Base-by-base conservation (phyloP, 2,888 invertebrate genomes). In the Drosophila anomelani region DNA sequence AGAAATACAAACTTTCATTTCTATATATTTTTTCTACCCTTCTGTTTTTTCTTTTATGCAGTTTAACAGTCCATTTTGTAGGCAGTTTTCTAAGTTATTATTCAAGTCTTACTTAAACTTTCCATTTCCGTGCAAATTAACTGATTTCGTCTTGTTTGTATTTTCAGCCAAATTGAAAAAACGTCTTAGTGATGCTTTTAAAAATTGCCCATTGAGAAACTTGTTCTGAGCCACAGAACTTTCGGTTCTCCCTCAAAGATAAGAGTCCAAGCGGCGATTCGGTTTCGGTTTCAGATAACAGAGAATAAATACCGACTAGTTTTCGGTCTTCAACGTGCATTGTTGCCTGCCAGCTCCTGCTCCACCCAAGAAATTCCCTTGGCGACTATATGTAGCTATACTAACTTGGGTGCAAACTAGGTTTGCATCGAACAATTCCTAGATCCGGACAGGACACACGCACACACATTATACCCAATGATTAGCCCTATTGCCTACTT, bases 161-260 rank as follows among this genome's bases (percentile, higher is more conserved):
- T 66, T 91, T 91, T 73, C 91, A 91, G 91, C 91, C 57, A 91
- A 90, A 87, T 89, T 91, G 72, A 91, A 90, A 89, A 91, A 90
- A 90, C 91, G 91, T 73, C 90, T 91, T 76, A 91, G 91, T 89
- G 91, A 90, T 89, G 91, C 91, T 80, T 91, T 91, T 70, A 91
- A 90, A 84, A 90, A 88, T 88, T 90, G 90, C 76, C 90, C 91
- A 74, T 82, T 91, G 67, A 89, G 88, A 90, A 91, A 91, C 80
- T 82, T 90, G 64, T 91, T 91, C 75, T 91, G 80, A 89, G 69
- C 66, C 58, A 57, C 41, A 53, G 62, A 53, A 53, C 51, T 23
- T 15, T 36, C 10, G 23, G 51, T 53, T 53, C 51, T 53, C 34
- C 23, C 54, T 51, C 44, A 74, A 67, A 69, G 66, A 66, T 34